phyloP scores from a whole-genome alignment of 2,888 invertebrate species.

The Andrena dorsata region DNA sequence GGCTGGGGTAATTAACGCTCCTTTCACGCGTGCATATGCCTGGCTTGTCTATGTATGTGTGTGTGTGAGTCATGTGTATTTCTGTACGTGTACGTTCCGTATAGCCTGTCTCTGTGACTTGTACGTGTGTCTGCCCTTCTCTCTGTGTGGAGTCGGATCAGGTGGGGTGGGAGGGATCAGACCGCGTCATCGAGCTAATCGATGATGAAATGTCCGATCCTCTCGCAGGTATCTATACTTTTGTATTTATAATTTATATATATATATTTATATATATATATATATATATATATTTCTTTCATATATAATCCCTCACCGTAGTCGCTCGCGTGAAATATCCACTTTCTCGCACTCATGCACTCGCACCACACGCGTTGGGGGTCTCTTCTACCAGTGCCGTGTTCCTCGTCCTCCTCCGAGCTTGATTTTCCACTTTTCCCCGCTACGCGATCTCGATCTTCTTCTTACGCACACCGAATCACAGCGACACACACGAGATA shows the following conservation, averaged over 20 bases:
- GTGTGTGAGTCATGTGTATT: constrained; percentile 10
- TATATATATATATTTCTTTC: constrained; percentile 25
- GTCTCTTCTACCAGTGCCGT: constrained; percentile 3
- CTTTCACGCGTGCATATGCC: constrained; percentile 23
- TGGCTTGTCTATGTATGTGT: neutral
- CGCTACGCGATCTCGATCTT: constrained; percentile 5
- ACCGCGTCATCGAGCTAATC: constrained; percentile 57
- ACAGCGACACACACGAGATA: constrained; percentile 61
- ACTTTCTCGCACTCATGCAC: constrained; percentile 40
- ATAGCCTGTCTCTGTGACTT: constrained; percentile 17
- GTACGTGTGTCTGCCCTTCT: constrained; percentile 27
- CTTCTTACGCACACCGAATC: constrained; percentile 46
- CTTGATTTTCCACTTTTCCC: neutral
- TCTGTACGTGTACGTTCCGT: constrained; percentile 15
- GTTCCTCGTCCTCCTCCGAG: constrained; percentile 1
- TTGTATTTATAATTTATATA: constrained; percentile 72
- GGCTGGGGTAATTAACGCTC: constrained; percentile 51
- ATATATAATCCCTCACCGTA: constrained; percentile 58
- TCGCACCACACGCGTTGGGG: constrained; percentile 17
- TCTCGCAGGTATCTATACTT: constrained; percentile 65
- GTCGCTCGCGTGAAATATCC: constrained; percentile 49
- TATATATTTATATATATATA: constrained; percentile 49
- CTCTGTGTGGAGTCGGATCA: constrained; percentile 34
- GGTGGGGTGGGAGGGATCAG: constrained; percentile 54
- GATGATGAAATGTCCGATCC: constrained; percentile 59